phyloP scores from a whole-genome alignment of 2,113 vertebrate genomes.

The Pipra filicauda region DNA sequence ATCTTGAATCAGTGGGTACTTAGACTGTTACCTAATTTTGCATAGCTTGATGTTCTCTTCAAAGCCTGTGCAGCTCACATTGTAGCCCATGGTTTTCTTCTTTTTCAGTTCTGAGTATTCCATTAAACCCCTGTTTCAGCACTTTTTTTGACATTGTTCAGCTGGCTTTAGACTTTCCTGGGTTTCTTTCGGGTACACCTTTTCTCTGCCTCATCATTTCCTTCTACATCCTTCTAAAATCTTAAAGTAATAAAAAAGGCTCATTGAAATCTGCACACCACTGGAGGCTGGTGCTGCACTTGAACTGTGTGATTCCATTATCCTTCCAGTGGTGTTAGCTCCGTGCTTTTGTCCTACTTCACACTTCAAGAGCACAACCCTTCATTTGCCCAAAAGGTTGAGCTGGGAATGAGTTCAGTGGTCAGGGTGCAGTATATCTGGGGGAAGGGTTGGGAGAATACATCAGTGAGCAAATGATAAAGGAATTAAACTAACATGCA shows the following conservation, averaged over 20 bases:
- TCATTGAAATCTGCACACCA: background rate
- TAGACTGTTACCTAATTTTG: background rate
- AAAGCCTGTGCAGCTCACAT: background rate
- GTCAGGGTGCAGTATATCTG: background rate
- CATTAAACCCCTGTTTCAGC: background rate
- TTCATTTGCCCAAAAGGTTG: background rate
- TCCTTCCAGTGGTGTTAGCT: accelerated
- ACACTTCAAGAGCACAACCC: background rate
- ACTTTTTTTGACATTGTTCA: background rate
- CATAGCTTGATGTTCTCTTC: accelerated
- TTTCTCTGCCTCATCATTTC: background rate
- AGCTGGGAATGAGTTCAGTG: background rate
- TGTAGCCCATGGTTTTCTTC: background rate
- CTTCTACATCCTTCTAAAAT: background rate
- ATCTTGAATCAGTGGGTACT: background rate
- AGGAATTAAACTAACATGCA: background rate
- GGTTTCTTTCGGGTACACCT: background rate
- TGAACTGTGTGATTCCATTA: background rate
- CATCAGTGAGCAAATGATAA: background rate
- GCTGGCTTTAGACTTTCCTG: background rate
- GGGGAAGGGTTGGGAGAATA: background rate
- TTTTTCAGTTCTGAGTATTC: background rate
- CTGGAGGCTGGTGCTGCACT: background rate
- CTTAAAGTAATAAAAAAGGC: background rate
- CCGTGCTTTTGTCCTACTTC: background rate